Percentiles rank a stretch among this genome's conserved stretches.
These are phyloP conservation scores for Sus scrofa DNA, from an alignment of 2,113 vertebrate species.

Conservation along the genomic window DNA sequence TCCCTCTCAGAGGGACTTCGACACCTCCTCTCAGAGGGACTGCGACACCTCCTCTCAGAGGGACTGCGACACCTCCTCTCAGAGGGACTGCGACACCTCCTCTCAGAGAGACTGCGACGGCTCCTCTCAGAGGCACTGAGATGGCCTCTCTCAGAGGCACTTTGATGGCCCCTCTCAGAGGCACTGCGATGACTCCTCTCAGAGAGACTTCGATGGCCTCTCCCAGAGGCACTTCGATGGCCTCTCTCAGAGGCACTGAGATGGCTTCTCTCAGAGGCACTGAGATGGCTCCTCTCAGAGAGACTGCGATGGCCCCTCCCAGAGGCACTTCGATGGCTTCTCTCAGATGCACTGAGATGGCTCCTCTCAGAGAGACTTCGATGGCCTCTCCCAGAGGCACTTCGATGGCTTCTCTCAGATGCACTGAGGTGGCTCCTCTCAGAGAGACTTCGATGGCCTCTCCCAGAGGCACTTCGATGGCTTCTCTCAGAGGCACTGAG, in stretches of 20 bases:
- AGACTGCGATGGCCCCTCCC: accelerated
- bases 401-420: neutral
- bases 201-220: accelerated
- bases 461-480: no score
- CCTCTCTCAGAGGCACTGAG: neutral
- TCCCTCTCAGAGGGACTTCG: neutral
- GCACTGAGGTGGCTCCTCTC: no score
- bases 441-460: no score
- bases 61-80: accelerated
- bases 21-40: neutral
- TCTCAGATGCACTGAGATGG: accelerated
- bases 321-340: accelerated
- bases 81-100: accelerated
- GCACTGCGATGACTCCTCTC: accelerated
- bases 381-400: accelerated
- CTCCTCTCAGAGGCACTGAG: neutral
- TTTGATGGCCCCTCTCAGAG: neutral
- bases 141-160: neutral
- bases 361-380: neutral
- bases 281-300: no score
- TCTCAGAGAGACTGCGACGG: neutral
- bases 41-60: neutral
- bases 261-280: no score
- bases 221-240: neutral
- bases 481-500: neutral